phyloP scores from a whole-genome alignment of 2,113 vertebrate genomes.

The Otocyon megalotis region DNA sequence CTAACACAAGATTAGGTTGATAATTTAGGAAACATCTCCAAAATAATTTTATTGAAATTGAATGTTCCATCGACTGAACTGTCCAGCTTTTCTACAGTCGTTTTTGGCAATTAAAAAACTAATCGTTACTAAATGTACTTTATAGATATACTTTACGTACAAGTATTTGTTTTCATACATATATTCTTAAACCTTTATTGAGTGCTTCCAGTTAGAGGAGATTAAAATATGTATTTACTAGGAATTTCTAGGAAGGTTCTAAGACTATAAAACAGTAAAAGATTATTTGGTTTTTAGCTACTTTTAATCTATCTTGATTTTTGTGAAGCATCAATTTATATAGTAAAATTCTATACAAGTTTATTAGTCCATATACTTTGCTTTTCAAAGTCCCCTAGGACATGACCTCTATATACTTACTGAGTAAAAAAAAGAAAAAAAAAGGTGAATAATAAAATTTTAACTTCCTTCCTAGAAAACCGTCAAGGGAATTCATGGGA shows the following conservation, averaged over 20 bases:
- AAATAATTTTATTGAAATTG: not conserved
- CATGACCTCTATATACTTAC: not conserved
- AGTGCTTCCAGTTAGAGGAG: not conserved
- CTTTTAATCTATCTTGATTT: not conserved
- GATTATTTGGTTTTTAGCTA: not conserved
- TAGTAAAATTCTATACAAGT: not conserved
- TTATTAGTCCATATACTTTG: constrained; percentile 16
- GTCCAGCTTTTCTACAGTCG: not conserved
- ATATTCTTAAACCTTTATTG: not conserved
- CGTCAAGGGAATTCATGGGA: not conserved
- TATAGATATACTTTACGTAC: not conserved
- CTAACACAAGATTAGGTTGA: not conserved
- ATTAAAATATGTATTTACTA: not conserved
- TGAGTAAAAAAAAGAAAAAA: constrained; percentile 25
- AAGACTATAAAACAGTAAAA: not conserved
- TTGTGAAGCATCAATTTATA: not conserved
- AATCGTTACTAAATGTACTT: not conserved
- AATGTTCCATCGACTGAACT: not conserved
- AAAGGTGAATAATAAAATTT: constrained; percentile 1
- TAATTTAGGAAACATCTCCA: not conserved
- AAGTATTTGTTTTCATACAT: not conserved
- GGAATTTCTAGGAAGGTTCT: not conserved
- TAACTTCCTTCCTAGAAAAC: not conserved
- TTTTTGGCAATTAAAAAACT: not conserved
- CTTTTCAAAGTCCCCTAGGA: not conserved